These are phyloP conservation scores for Acanthurus lineatus DNA, from an alignment of 2,797 vertebrate genomes.

Conservation along the genomic window DNA sequence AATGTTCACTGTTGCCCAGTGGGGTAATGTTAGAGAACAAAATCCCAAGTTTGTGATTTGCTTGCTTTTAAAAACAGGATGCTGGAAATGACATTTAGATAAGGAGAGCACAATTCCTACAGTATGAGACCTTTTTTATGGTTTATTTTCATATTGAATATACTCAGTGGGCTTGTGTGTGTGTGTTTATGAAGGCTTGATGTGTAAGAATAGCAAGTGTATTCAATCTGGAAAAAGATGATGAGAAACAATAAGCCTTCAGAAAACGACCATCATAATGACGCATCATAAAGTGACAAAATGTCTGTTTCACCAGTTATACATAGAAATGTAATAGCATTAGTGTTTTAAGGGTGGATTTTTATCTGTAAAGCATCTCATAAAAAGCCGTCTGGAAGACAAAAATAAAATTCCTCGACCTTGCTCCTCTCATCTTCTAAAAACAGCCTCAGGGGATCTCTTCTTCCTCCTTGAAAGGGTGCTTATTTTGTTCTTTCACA, in stretches of 20 bases:
- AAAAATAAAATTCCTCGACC: slow-evolving; percentile 44
- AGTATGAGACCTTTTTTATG: not conserved
- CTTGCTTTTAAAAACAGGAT: not conserved
- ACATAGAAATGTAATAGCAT: slow-evolving; percentile 5
- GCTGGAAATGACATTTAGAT: not conserved
- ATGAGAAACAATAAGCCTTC: slow-evolving; percentile 11
- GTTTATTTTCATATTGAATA: slow-evolving; percentile 11
- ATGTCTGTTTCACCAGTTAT: slow-evolving; percentile 9
- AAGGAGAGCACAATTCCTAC: not conserved
- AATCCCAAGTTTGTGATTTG: not conserved
- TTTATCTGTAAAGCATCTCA: slow-evolving; percentile 34
- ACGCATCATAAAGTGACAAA: slow-evolving; percentile 2
- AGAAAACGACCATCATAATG: slow-evolving; percentile 8
- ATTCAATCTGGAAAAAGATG: not conserved
- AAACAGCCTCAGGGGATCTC: slow-evolving; percentile 14
- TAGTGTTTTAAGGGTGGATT: slow-evolving; percentile 31
- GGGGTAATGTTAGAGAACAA: not conserved
- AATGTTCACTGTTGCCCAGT: not conserved
- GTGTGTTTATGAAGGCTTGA: slow-evolving; percentile 5
- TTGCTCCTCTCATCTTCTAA: slow-evolving; percentile 27
- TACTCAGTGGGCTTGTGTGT: not conserved
- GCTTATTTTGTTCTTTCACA: slow-evolving; percentile 40
- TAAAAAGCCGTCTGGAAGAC: slow-evolving; percentile 32
- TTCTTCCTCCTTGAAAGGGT: slow-evolving; percentile 6
- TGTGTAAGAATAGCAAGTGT: slow-evolving; percentile 16